Evolutionary conservation across 2,113 vertebrate species (phyloP).

Genomic region (Sapayoa aenigma): DNA sequence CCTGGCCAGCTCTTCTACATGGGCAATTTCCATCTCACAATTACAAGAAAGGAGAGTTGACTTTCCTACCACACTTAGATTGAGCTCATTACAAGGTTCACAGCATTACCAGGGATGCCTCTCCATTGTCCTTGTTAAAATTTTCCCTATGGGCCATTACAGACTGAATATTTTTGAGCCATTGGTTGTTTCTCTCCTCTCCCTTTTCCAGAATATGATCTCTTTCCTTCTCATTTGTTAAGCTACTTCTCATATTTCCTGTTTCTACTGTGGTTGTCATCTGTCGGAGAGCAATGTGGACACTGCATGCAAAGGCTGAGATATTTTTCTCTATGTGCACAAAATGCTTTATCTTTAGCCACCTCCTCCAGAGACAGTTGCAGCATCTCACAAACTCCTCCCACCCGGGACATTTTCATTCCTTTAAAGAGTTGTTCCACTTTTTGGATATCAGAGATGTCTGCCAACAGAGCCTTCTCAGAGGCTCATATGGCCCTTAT

Average conservation of each 20-base stretch:
- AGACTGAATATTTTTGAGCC: not conserved
- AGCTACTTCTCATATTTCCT: not conserved
- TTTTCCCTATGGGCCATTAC: not conserved
- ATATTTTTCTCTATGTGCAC: rapidly evolving
- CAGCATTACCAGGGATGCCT: not conserved
- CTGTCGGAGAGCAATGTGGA: not conserved
- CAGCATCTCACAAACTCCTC: not conserved
- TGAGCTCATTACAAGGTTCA: not conserved
- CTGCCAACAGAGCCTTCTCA: not conserved
- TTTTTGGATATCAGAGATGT: not conserved
- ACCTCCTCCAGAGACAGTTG: not conserved
- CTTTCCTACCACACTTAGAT: not conserved
- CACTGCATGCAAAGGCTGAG: not conserved
- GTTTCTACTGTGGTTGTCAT: not conserved
- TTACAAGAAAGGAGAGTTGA: not conserved
- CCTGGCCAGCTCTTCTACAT: not conserved
- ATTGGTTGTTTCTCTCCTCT: not conserved
- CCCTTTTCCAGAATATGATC: not conserved
- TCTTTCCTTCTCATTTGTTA: not conserved
- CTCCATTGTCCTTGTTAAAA: not conserved
- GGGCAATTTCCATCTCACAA: not conserved
- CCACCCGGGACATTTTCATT: not conserved
- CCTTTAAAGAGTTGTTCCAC: not conserved
- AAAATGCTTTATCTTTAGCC: not conserved
- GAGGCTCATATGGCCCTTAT: not conserved